Evolutionary conservation across 2,797 vertebrate species (phyloP).

Genomic region (Discoglossus pictus): DNA sequence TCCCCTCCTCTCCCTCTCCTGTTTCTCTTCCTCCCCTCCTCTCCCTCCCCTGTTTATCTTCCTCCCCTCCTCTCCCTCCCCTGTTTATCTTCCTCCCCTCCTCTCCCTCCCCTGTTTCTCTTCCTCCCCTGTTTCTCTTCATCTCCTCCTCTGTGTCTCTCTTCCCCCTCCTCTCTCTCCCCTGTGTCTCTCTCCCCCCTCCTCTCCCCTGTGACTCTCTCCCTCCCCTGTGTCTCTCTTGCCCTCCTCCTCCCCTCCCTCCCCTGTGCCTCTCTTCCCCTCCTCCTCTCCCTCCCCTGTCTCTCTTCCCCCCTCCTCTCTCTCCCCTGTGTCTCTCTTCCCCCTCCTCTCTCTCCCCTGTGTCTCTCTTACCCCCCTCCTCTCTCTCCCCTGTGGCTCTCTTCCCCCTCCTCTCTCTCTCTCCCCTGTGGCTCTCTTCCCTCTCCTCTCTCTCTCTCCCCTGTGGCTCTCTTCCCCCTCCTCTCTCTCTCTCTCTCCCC

Average conservation of each 20-base stretch:
- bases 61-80: background rate
- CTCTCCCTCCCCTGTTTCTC: no score
- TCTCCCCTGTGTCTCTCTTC: background rate
- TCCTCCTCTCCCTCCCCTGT: background rate
- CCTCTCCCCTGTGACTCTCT: background rate
- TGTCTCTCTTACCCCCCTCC: background rate
- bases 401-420: no score
- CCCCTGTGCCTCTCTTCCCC: background rate
- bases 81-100: background rate
- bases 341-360: no score
- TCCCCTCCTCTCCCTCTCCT: background rate
- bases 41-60: background rate
- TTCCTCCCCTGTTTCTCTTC: background rate
- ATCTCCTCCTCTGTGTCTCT: background rate
- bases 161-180: conserved; percentile 1
- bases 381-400: background rate
- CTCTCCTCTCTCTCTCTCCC: background rate
- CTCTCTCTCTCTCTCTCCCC: no score
- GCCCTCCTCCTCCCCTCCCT: background rate
- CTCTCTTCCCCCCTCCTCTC: background rate
- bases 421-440: background rate
- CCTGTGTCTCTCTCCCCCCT: background rate
- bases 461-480: no score
- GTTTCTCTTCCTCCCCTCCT: background rate
- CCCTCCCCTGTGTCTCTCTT: background rate